These are phyloP conservation scores for Drosophila hydei DNA, from an alignment of 1,140 invertebrate genomes.

Conservation along the genomic window DNA sequence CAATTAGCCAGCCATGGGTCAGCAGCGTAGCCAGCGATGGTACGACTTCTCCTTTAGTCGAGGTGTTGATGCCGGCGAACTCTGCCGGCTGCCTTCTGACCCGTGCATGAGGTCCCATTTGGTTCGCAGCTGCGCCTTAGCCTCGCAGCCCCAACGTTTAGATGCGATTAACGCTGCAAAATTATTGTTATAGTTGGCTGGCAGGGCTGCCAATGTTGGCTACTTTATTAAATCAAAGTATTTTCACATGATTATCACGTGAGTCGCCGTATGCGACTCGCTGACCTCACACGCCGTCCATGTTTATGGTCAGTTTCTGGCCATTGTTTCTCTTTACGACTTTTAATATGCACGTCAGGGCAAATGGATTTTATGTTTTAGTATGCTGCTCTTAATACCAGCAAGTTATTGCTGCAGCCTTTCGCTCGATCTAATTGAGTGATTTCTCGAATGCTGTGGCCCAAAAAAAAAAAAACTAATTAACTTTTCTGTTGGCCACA, in stretches of 20 bases:
- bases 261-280: conserved; percentile 45
- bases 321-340: conserved; percentile 20
- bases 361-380: conserved; percentile 4
- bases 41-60: conserved; percentile 19
- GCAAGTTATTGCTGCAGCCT: conserved; percentile 59
- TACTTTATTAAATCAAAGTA: conserved; percentile 81
- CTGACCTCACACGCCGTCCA: conserved; percentile 53
- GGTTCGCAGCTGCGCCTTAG: conserved; percentile 44
- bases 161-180: conserved; percentile 75
- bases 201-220: conserved; percentile 58
- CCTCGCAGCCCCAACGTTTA: conserved; percentile 53
- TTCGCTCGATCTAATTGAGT: conserved; percentile 78
- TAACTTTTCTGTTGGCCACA: conserved; percentile 57
- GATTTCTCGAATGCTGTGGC: conserved; percentile 57
- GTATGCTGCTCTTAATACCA: conserved; percentile 23
- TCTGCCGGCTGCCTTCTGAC: conserved; percentile 59
- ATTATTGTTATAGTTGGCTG: conserved; percentile 78
- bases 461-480: conserved; percentile 63
- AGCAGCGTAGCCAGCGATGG: conserved; percentile 41
- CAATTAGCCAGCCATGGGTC: conserved; percentile 80
- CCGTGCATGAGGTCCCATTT: conserved; percentile 24
- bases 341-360: conserved; percentile 33
- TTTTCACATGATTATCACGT: conserved; percentile 82
- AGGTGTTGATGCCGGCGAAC: conserved; percentile 75
- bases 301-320: conserved; percentile 36